phyloP scores from a whole-genome alignment of 2,797 vertebrate genomes.

The Spinus olivaceus region DNA sequence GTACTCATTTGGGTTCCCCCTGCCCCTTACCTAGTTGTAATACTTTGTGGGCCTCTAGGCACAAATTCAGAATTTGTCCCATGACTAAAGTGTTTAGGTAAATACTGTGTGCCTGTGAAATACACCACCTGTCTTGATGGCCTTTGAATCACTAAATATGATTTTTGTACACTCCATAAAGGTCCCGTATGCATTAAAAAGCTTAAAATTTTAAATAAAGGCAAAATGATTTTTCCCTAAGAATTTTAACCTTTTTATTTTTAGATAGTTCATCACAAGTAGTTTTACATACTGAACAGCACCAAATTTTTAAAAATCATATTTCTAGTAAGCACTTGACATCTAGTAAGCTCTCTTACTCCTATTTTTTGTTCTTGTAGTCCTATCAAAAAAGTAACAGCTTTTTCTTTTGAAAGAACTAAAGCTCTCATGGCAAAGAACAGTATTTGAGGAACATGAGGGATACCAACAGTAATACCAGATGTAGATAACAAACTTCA shows the following conservation, averaged over 20 bases:
- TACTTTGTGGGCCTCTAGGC: conserved; percentile 48
- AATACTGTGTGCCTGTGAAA: conserved; percentile 63
- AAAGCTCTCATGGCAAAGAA: conserved; percentile 63
- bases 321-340: conserved; percentile 76
- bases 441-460: conserved; percentile 57
- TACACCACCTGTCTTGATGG: conserved; percentile 53
- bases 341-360: conserved; percentile 68
- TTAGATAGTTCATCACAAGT: conserved; percentile 72
- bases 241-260: conserved; percentile 77
- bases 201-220: conserved; percentile 72
- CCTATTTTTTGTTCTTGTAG: conserved; percentile 67
- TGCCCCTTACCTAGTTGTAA: not conserved
- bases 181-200: conserved; percentile 57
- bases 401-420: conserved; percentile 60
- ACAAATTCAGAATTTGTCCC: conserved; percentile 48
- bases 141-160: conserved; percentile 65
- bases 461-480: conserved; percentile 65
- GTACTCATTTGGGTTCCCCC: not conserved
- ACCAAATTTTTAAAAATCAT: conserved; percentile 67
- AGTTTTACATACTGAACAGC: conserved; percentile 72
- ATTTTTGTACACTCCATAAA: conserved; percentile 74
- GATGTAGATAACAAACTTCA: conserved; percentile 67
- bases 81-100: conserved; percentile 44
- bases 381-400: conserved; percentile 49
- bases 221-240: conserved; percentile 66